These are phyloP conservation scores for Acleris literana DNA, from an alignment of 2,888 invertebrate species.

Conservation along the genomic window DNA sequence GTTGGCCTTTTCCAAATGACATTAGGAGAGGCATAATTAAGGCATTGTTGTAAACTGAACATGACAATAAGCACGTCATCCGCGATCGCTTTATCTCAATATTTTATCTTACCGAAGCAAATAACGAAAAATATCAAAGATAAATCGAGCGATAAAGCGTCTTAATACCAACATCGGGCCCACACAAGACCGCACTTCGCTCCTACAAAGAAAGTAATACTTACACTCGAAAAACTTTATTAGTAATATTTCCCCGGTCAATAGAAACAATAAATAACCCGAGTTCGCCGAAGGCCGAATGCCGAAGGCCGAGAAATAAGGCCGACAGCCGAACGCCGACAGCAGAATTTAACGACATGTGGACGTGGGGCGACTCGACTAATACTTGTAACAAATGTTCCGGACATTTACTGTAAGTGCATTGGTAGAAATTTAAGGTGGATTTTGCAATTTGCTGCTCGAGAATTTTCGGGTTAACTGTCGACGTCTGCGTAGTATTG, in stretches of 20 bases:
- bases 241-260: slow-evolving; percentile 46
- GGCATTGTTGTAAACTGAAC: too few relatives aligned
- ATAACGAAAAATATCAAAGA: background rate
- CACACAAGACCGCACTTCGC: slow-evolving; percentile 1
- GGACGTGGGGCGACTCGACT: slow-evolving; percentile 46
- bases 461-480: slow-evolving; percentile 9
- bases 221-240: slow-evolving; percentile 22
- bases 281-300: background rate
- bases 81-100: too few relatives aligned
- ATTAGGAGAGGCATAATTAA: too few relatives aligned
- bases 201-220: slow-evolving; percentile 18
- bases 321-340: slow-evolving; percentile 38
- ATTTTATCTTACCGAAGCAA: too few relatives aligned
- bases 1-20: too few relatives aligned
- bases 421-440: slow-evolving; percentile 30
- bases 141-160: background rate
- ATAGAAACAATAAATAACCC: slow-evolving; percentile 57
- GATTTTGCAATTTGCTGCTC: slow-evolving; percentile 27
- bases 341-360: slow-evolving; percentile 53
- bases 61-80: too few relatives aligned
- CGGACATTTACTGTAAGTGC: slow-evolving; percentile 32
- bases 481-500: background rate
- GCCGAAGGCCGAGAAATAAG: slow-evolving; percentile 12
- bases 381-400: slow-evolving; percentile 39
- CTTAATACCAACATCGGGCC: slow-evolving; percentile 4